Conservation (phyloP, 2,113 vertebrate genomes). For the Todiramphus saurophagus region DNA sequence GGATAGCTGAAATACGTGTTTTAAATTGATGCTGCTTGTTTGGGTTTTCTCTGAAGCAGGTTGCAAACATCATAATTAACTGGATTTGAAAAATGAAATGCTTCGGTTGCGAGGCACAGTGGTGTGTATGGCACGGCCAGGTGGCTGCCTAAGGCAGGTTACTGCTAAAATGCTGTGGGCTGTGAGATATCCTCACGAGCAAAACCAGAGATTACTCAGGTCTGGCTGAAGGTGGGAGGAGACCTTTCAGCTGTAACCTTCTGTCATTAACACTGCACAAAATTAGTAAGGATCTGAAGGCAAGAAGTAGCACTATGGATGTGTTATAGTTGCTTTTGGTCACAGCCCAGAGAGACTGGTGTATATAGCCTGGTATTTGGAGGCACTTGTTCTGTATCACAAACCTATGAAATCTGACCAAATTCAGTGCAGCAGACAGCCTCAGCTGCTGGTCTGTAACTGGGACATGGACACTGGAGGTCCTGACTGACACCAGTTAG, state of each 20-base stretch:
- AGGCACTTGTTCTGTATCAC: neutral
- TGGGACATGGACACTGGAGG: neutral
- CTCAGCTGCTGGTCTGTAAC: neutral
- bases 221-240: neutral
- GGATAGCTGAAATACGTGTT: neutral
- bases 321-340: neutral
- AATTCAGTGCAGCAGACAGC: neutral
- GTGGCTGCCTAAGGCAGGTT: neutral
- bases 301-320: neutral
- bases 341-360: neutral
- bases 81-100: conserved; percentile 7
- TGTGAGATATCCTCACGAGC: neutral
- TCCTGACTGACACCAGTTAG: neutral
- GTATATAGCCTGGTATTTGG: neutral
- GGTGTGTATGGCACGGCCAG: neutral
- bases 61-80: conserved; percentile 4
- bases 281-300: neutral
- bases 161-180: neutral
- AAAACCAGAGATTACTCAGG: neutral
- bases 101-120: neutral
- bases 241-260: neutral
- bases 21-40: neutral
- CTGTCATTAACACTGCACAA: neutral
- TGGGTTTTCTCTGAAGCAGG: neutral
- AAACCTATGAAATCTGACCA: neutral